These are phyloP conservation scores for Orthonyx spaldingii DNA, from an alignment of 2,113 vertebrate species.

Conservation along the genomic window DNA sequence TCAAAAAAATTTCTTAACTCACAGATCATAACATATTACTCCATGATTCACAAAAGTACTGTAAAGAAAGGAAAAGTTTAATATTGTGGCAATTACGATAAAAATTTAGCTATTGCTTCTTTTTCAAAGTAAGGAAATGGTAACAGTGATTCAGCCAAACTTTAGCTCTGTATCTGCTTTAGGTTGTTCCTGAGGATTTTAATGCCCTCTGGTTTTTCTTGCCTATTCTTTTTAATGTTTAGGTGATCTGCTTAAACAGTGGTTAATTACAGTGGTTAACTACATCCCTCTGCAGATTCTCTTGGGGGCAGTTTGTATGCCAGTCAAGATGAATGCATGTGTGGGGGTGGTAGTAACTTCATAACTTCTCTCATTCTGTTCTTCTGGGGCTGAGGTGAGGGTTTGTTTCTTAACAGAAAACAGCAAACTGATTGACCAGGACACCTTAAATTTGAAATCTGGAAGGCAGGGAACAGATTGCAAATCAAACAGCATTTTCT, in stretches of 20 bases:
- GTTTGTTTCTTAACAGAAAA: not conserved
- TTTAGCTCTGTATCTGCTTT: not conserved
- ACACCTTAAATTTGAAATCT: not conserved
- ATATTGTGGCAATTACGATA: not conserved
- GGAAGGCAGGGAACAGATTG: not conserved
- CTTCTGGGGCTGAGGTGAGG: not conserved
- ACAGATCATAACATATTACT: not conserved
- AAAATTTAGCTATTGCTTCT: not conserved
- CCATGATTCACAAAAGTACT: not conserved
- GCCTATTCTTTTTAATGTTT: not conserved
- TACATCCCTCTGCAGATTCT: not conserved
- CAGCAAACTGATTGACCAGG: not conserved
- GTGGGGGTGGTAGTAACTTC: not conserved
- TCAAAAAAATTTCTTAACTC: not conserved
- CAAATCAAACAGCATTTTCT: conserved; percentile 35
- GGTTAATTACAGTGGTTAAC: not conserved
- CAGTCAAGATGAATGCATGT: not conserved
- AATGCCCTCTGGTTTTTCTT: not conserved
- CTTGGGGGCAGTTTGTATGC: not conserved
- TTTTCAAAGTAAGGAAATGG: not conserved
- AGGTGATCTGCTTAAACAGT: not conserved
- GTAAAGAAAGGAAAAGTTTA: not conserved
- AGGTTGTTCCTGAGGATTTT: not conserved
- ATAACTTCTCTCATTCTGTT: not conserved
- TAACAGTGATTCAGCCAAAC: not conserved